Base-by-base conservation (phyloP, 2,888 invertebrate genomes). In the Hydrotaea cyrtoneurina region DNA sequence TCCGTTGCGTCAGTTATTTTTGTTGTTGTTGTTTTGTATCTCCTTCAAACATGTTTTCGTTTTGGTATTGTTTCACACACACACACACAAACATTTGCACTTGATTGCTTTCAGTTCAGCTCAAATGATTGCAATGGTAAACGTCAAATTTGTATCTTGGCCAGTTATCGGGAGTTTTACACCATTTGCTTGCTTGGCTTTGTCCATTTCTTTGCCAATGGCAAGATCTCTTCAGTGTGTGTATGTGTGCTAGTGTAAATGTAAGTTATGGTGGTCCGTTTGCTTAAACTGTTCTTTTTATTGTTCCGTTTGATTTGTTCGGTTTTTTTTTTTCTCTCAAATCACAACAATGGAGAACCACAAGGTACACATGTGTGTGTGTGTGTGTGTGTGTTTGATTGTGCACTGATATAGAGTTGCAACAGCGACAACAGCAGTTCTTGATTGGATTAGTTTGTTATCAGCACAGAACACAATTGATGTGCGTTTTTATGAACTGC, bases 111-210 rank as follows among this genome's bases (percentile, higher is more conserved):
- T 78, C 50, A 80, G 23, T 86, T 75, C 78, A 15, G 17, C n/a
- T 26, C 62, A 75, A 46, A 53, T 71, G 21, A 62, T 36, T 69
- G 86, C 86, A 86, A 55, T 75, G 59, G 31, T 84, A 86, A 87
- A 87, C 89, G 87, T 88, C 89, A 89, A 88, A 89, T 90, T 90
- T 89, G 89, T 88, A 88, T 88, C 86, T 86, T 87, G 87, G 88
- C 89, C 89, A 88, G 89, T 90, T 90, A 86, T 88, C 31, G 82
- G 21, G 43, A 59, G 73, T 78, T 59, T 73, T 78, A 31, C 59
- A 69, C 78, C 21, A 64, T 64, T 76, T 55, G 46, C 53, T 55
- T 23, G 15, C 15, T 53, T 53, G 53, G 26, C 46, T 17, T 71
- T 53, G 53, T 21, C 46, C 26, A n/a, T 31, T 71, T 39, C 39